Conservation (phyloP, 1,140 invertebrate species). For the Psix sp. region DNA sequence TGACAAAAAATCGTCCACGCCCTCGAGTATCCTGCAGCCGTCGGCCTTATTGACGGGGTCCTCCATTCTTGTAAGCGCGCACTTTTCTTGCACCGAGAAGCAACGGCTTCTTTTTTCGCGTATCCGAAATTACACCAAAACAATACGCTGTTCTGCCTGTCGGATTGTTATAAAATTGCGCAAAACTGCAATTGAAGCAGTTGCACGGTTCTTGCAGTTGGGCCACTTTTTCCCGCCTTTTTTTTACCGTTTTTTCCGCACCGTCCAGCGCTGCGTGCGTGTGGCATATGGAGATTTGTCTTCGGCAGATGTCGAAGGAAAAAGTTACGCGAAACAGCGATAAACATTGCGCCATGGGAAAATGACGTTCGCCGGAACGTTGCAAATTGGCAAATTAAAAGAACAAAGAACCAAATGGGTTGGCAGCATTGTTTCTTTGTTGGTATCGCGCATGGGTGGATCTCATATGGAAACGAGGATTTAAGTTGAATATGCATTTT, state of each 20-base stretch:
- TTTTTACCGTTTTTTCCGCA: background rate
- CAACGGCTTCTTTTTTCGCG: constrained; percentile 44
- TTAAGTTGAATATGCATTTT: no score
- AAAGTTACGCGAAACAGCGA: background rate
- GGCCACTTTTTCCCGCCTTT: background rate
- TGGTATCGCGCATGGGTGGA: no score
- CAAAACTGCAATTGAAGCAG: constrained; percentile 30
- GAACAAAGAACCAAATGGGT: no score
- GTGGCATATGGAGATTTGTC: constrained; percentile 18
- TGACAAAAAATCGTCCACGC: constrained; percentile 72
- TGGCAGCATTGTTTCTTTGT: no score
- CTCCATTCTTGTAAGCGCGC: constrained; percentile 44
- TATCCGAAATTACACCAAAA: constrained; percentile 48
- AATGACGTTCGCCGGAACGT: no score
- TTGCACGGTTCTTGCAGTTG: constrained; percentile 1
- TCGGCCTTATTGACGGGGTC: constrained; percentile 57
- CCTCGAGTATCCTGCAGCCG: constrained; percentile 65
- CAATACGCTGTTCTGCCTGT: constrained; percentile 28
- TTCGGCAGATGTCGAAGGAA: constrained; percentile 2
- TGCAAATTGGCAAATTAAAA: no score
- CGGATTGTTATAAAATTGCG: constrained; percentile 38
- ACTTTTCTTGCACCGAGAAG: constrained; percentile 55
- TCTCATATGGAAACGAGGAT: no score
- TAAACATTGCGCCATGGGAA: no score
- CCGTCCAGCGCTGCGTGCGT: constrained; percentile 1